Evolutionary conservation across 2,888 invertebrate species (phyloP).

Genomic region (Sinhomidia bicolor): DNA sequence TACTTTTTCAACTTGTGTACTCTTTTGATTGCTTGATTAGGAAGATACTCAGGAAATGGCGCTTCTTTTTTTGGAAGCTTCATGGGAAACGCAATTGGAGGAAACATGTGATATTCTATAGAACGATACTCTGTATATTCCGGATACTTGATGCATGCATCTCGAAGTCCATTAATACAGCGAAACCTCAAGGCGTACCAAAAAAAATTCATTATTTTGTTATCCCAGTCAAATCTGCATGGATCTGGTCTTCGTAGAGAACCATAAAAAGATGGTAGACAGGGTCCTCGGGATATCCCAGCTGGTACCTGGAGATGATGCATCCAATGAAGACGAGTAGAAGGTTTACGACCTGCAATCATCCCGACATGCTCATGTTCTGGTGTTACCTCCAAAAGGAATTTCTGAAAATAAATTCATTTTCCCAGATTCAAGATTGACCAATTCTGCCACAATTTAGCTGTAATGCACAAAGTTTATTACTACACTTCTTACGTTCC

Average conservation of each 20-base stretch:
- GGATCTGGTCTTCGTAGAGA: background rate
- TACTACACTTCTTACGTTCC: background rate
- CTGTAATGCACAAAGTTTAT: too few species aligned
- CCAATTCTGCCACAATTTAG: too few species aligned
- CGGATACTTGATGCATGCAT: background rate
- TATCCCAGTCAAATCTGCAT: background rate
- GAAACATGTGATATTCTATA: background rate
- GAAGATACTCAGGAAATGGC: slow-evolving; percentile 1
- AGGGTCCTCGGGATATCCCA: slow-evolving; percentile 13
- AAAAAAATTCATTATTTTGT: background rate
- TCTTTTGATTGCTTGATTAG: slow-evolving; percentile 2
- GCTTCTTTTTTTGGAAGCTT: background rate
- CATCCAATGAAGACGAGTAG: slow-evolving; percentile 40
- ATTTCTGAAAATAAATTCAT: slow-evolving; percentile 14
- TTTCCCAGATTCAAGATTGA: background rate
- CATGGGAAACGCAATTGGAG: background rate
- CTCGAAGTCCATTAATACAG: background rate
- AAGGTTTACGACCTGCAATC: background rate
- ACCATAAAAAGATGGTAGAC: background rate
- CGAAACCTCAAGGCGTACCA: background rate
- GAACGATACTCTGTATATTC: background rate
- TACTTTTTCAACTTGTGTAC: slow-evolving; percentile 21
- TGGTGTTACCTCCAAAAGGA: slow-evolving; percentile 8
- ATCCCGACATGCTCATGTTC: slow-evolving; percentile 2
- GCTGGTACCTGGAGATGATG: slow-evolving; percentile 16